These are phyloP conservation scores for Ornithoptera priamus DNA, from an alignment of 2,888 invertebrate genomes.

Conservation along the genomic window DNA sequence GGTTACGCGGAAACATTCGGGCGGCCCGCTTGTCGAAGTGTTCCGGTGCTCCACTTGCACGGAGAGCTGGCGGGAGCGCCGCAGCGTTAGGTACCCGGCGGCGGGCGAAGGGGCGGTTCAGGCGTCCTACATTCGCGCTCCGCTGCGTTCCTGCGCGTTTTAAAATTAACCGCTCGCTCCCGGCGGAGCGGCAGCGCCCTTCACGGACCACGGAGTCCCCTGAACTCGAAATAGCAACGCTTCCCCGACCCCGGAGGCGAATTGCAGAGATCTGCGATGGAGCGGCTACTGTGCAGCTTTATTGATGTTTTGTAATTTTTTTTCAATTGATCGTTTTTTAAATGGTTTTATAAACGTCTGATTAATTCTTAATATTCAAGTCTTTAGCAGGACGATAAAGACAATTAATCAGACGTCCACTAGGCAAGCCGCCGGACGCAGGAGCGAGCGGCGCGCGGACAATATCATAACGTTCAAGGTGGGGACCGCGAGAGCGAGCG, in stretches of 20 bases:
- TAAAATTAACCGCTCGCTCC: constrained; percentile 71
- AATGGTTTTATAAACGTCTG: too few species aligned
- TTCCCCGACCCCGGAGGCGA: constrained; percentile 29
- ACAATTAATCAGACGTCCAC: not conserved
- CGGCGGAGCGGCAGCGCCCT: constrained; percentile 72
- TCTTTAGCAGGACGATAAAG: too few species aligned
- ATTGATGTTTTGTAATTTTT: too few species aligned
- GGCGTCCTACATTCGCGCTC: constrained; percentile 73
- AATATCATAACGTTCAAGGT: constrained; percentile 15
- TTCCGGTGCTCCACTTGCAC: constrained; percentile 70
- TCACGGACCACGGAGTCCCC: constrained; percentile 68
- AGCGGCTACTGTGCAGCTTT: too few species aligned
- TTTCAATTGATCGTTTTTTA: too few species aligned
- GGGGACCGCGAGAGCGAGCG: constrained; percentile 2
- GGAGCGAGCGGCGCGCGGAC: too few species aligned
- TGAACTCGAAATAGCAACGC: constrained; percentile 45
- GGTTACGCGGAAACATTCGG: constrained; percentile 44
- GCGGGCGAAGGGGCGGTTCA: constrained; percentile 46
- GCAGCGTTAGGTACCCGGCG: constrained; percentile 67
- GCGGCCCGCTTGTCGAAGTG: constrained; percentile 62
- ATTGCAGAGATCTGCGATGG: too few species aligned
- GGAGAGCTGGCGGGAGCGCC: constrained; percentile 61
- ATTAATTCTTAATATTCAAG: too few species aligned
- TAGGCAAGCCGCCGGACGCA: too few species aligned
- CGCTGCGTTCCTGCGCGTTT: constrained; percentile 72